Base-by-base conservation (phyloP, 2,888 invertebrate species). In the Pharmacophagus antenor region DNA sequence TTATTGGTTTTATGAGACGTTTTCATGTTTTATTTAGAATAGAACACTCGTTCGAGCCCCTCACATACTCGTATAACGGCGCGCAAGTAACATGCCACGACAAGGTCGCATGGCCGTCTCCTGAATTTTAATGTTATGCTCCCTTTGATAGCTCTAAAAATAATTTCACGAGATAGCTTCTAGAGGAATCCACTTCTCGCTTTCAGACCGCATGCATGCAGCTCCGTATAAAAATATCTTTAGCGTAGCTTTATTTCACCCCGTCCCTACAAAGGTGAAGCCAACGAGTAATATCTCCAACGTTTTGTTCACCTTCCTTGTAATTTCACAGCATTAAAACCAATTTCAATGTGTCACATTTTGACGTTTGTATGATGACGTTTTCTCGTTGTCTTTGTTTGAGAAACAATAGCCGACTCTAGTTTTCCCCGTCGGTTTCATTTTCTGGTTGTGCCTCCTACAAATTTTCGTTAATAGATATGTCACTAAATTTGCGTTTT, bases 401-500 rank as follows among this genome's bases (percentile, higher is more conserved):
- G 0, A 31, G 53, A 54, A 54, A 49, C 20, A 49, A 21, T 65
- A 65, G 72, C 72, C 69, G 70, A 73, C 71, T 71, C 67, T 64
- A 66, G 69, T 70, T 73, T 70, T 71, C 65, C 66, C 70, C 65
- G 64, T 63, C 67, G 64, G 77, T 78, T 73, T 71, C 71, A 82
- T 85, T 86, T 82, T 80, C 80, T 79, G 81, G 79, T 78, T 63
- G 74, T 72, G 77, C 74, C 74, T 78, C 71, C 73, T 74, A 82
- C 75, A 77, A 81, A 79, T 82, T 83, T 81, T 68, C 79, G 85
- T 81, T 88, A 88, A 88, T 88, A 88, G 88, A 87, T 81, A 82
- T 88, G 88, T 86, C 88, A 88, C 79, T 84, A 84, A 87, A 88
- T 86, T 86, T 86, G 85, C 86, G 84, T 85, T 87, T 88, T 86